Evolutionary conservation across 1,140 invertebrate species (phyloP), one percentile per base, ranked within the genome.

Genomic region (Drosophila ohnishii): DNA sequence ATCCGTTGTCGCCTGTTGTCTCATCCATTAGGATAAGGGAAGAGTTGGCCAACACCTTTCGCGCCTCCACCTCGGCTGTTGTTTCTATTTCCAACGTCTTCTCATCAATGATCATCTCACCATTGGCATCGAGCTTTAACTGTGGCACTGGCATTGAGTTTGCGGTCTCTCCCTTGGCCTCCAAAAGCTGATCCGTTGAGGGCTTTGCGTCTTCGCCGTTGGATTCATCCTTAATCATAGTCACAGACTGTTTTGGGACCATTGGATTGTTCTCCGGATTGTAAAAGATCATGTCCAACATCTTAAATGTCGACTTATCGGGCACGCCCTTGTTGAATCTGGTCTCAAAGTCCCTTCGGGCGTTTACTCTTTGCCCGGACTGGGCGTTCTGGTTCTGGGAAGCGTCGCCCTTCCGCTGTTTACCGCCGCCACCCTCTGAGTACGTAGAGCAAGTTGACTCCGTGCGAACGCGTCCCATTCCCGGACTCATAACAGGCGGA

Each of bases 201-300:
- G 83, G 80, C 35, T 88, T 80, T 4, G 74, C 25, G 2, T 89
- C 84, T 4, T 63, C 50, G 9, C 62, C 45, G 19, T 42, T 76
- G 1, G 84, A 45, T 42, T 89, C 85, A 16, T 75, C 63, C 35
- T 88, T 86, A 8, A 90, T 89, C 47, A 82, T 89, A 11, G 86
- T 86, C 10, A 90, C 65, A 14, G 75, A n/a, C 1, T 86, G 81
- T 78, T 76, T 92, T 50, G 83, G 85, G 55, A 90, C 92, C 94
- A 95, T 95, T 4, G 94, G 94, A 92, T 96, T 96, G 22, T 93
- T 94, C 1, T 92, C 90, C 4, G 97, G 97, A 92, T 98, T 98
- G 91, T 97, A 97, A 92, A 96, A 97, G 78, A 98, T 97, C 47
- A 98, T 93, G 93, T 98, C 97, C 78, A 96, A 95, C 96, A 98